Evolutionary conservation across 2,888 invertebrate genomes (phyloP).

Genomic region (Coecobrya sp.): DNA sequence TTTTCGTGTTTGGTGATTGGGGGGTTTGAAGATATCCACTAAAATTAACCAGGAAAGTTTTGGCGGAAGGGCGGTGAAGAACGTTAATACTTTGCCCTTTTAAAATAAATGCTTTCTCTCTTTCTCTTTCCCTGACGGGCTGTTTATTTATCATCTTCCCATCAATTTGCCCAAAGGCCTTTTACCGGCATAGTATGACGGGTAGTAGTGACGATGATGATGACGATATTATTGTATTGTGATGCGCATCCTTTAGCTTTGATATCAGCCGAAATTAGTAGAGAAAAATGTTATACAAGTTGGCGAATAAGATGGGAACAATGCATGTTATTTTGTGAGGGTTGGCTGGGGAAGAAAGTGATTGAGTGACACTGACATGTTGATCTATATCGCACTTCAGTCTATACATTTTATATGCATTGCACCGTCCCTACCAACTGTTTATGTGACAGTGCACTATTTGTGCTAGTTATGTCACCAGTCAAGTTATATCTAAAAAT

Average conservation of each 20-base stretch:
- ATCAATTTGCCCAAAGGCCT: not conserved
- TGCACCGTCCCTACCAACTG: not conserved
- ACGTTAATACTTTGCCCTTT: not conserved
- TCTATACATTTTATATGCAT: not conserved
- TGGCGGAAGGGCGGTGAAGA: not conserved
- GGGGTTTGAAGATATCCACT: too few relatives aligned
- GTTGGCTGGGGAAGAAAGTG: not conserved
- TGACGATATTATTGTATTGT: not conserved
- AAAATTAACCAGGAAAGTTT: not conserved
- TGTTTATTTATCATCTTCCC: not conserved
- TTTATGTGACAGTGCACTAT: not conserved
- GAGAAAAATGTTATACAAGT: not conserved
- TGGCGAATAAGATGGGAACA: not conserved
- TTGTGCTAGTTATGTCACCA: conserved; percentile 6
- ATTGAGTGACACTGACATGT: conserved; percentile 71
- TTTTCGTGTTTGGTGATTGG: too few relatives aligned
- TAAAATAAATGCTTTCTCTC: not conserved
- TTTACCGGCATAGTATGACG: too few relatives aligned
- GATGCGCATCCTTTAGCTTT: too few relatives aligned
- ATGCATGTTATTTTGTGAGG: not conserved
- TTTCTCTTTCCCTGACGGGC: not conserved
- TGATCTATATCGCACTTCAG: conserved; percentile 66
- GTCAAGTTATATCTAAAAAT: not conserved
- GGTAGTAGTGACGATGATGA: not conserved
- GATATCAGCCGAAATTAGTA: not conserved